Evolutionary conservation across 2,888 invertebrate genomes (phyloP), one percentile per base, ranked within the genome.

Genomic region (Strigamia transsilvanica): DNA sequence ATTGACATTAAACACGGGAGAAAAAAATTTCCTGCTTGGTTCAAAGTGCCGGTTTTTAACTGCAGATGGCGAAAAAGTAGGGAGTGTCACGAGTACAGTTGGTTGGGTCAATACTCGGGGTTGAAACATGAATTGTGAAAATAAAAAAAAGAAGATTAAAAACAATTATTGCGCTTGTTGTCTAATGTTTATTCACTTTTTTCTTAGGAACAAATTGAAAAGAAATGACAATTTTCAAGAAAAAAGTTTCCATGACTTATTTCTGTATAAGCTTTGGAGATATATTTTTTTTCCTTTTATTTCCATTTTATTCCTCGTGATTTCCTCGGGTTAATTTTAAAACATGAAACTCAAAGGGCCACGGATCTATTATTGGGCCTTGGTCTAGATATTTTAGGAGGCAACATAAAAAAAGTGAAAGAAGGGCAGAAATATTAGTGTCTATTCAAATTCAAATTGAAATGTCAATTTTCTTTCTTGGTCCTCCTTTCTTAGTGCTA

Each of bases 101-200:
- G 73, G 23, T 73, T 73, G 73, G 73, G 73, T 73, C 73, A 73
- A 73, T 73, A 73, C 73, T 27, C 73, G 73, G 73, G 73, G 66
- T 66, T 66, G 9, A 10, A 66, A 23, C 9, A 23, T 6, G 13
- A n/a, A n/a, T 3, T 15, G 1, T 18, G 2, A 51, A 9, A 18
- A 56, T 7, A 56, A 21, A 73, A 27, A 73, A 23, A n/a, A 32
- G 4, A 32, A 2, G n/a, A n/a, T n/a, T 7, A 32, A 73, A 73
- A 73, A 73, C 5, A 32, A 23, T 12, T 21, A 23, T 21, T 21
- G 23, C 12, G 61, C 9, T 21, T 66, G 61, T 66, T 66, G 61
- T 21, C 18, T 21, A n/a, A 21, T 21, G 23, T 51, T 51, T 51
- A 38, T 38, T 38, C 6, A 38, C 10, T 38, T 38, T 38, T 38